Evolutionary conservation across 2,888 invertebrate genomes (phyloP).

Genomic region (Drosophila subsilvestris): DNA sequence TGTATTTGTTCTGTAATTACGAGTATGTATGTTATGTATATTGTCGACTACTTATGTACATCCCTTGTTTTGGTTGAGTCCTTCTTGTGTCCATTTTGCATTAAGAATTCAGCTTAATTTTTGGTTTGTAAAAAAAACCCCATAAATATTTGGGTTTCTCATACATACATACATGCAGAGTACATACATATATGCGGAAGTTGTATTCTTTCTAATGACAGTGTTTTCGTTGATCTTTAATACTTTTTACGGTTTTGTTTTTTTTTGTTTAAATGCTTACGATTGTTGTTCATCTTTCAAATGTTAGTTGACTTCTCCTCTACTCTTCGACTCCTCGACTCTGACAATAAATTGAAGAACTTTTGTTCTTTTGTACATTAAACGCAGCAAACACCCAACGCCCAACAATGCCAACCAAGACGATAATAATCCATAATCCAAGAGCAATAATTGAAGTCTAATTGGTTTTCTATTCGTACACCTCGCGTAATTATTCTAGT

Average conservation of each 20-base stretch:
- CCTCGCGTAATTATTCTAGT: constrained; percentile 16
- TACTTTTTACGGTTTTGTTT: constrained; percentile 56
- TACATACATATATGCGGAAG: constrained; percentile 32
- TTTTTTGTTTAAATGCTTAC: constrained; percentile 63
- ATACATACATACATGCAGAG: background rate
- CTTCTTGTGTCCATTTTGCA: constrained; percentile 62
- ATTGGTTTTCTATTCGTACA: constrained; percentile 19
- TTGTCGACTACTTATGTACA: constrained; percentile 75
- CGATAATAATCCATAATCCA: constrained; percentile 26
- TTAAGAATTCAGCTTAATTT: constrained; percentile 43
- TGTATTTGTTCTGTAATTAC: constrained; percentile 16
- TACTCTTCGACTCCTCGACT: constrained; percentile 11
- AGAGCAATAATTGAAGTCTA: constrained; percentile 23
- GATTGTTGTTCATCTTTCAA: constrained; percentile 34
- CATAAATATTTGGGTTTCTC: constrained; percentile 22
- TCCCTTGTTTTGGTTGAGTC: constrained; percentile 70
- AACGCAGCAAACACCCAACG: constrained; percentile 20
- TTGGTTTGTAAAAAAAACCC: constrained; percentile 21
- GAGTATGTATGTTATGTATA: constrained; percentile 50
- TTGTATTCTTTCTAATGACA: constrained; percentile 51
- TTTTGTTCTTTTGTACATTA: constrained; percentile 28
- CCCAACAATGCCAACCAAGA: constrained; percentile 29
- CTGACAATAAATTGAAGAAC: constrained; percentile 37
- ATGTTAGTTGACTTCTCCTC: constrained; percentile 12
- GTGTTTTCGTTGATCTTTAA: constrained; percentile 64